A percentile compares a stretch with the other conserved stretches of the same genome.
phyloP scores from a whole-genome alignment of 2,888 invertebrate species.

The Diplazon laetatorius region DNA sequence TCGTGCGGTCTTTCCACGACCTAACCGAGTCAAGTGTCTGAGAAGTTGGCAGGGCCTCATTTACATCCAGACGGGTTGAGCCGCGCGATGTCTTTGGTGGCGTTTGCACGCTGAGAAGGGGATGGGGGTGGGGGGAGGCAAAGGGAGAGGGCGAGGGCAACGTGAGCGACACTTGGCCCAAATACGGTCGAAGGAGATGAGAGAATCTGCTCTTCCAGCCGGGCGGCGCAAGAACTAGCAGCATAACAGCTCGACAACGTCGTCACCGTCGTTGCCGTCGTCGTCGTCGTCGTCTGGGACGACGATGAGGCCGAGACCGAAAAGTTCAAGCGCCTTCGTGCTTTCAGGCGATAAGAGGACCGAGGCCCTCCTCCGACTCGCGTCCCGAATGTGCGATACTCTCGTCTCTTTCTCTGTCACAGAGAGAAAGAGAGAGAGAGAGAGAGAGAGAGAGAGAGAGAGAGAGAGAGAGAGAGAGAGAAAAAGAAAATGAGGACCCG shows the following conservation, averaged over 20 bases:
- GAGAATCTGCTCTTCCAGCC: conserved; percentile 63
- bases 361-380: conserved; percentile 58
- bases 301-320: conserved; percentile 63
- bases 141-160: conserved; percentile 48
- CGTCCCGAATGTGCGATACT: conserved; percentile 47
- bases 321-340: conserved; percentile 69
- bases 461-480: conserved; percentile 54
- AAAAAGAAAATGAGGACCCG: conserved; percentile 1
- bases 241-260: conserved; percentile 52
- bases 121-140: conserved; percentile 28
- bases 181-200: conserved; percentile 69
- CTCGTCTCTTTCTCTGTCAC: conserved; percentile 20
- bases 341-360: conserved; percentile 70
- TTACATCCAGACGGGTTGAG: conserved; percentile 74
- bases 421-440: conserved; percentile 35
- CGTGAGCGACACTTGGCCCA: conserved; percentile 75
- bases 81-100: conserved; percentile 47
- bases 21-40: conserved; percentile 74
- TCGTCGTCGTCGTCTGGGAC: conserved; percentile 30
- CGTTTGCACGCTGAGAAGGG: not conserved
- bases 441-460: conserved; percentile 44
- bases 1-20: conserved; percentile 56
- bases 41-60: conserved; percentile 72
- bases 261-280: conserved; percentile 48
- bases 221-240: conserved; percentile 35